These are phyloP conservation scores for Hippocampus guttulatus DNA, from an alignment of 2,113 vertebrate species.

Conservation along the genomic window DNA sequence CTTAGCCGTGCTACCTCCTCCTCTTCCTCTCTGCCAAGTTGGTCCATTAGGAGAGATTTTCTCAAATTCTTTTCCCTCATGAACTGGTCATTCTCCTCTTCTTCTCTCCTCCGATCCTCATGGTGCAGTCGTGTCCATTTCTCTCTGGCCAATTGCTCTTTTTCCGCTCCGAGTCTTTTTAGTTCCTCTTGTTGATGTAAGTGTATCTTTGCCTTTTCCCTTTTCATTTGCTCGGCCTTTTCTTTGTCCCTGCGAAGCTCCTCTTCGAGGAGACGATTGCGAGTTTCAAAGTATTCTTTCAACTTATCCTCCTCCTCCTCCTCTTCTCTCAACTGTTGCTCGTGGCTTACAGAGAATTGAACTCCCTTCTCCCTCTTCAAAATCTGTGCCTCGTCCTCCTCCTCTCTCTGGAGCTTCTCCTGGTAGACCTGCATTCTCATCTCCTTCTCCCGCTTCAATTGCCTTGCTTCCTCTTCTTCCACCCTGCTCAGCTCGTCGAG, in stretches of 20 bases:
- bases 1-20: background rate
- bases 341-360: background rate
- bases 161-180: background rate
- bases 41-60: background rate
- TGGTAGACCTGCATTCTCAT: background rate
- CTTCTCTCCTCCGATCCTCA: background rate
- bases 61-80: background rate
- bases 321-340: background rate
- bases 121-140: no score
- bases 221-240: background rate
- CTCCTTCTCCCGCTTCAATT: background rate
- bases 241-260: background rate
- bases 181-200: background rate
- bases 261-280: conserved; percentile 1
- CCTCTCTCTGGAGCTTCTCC: conserved; percentile 19
- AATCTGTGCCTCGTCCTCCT: background rate
- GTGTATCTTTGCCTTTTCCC: background rate
- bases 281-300: background rate
- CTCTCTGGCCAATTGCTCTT: background rate
- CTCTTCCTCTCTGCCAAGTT: background rate
- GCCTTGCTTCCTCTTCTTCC: background rate
- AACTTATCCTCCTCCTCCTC: background rate
- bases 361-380: background rate
- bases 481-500: background rate
- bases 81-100: background rate